Conservation (phyloP, 2,888 invertebrate genomes). For the Scrobipalpa costella region DNA sequence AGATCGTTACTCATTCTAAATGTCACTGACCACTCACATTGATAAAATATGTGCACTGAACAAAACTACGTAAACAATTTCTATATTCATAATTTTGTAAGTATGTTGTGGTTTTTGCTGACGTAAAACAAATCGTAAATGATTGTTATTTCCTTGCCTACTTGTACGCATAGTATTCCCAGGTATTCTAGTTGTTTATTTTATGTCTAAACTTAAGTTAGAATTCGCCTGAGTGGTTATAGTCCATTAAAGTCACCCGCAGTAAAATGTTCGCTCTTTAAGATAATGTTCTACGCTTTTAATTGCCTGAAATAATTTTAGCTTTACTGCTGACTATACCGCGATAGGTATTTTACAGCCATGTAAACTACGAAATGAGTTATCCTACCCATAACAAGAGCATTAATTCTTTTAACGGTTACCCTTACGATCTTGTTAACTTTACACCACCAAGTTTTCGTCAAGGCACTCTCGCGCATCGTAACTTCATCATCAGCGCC, state of each 20-base stretch:
- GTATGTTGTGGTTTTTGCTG: neutral
- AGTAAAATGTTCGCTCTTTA: constrained; percentile 2
- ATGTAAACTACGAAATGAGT: constrained; percentile 43
- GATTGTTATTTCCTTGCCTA: no score
- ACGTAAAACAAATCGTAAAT: neutral
- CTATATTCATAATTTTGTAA: neutral
- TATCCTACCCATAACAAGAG: constrained; percentile 42
- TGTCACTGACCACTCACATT: constrained; percentile 18
- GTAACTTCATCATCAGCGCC: constrained; percentile 43
- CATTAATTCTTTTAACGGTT: constrained; percentile 48
- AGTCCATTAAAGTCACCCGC: neutral
- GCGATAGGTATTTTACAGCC: constrained; percentile 29
- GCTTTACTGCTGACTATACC: neutral
- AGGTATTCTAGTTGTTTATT: neutral
- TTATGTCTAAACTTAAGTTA: neutral
- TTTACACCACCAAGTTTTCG: constrained; percentile 43
- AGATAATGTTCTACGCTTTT: neutral
- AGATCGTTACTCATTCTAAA: neutral
- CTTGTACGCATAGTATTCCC: neutral
- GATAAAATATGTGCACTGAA: neutral
- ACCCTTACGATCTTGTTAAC: constrained; percentile 46
- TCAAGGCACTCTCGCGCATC: constrained; percentile 32
- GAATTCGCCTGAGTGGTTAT: neutral
- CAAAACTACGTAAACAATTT: neutral
- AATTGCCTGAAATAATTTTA: constrained; percentile 3